Evolutionary conservation across 2,797 vertebrate genomes (phyloP), one percentile per base, ranked within the genome.

Genomic region (Sebastes minor): DNA sequence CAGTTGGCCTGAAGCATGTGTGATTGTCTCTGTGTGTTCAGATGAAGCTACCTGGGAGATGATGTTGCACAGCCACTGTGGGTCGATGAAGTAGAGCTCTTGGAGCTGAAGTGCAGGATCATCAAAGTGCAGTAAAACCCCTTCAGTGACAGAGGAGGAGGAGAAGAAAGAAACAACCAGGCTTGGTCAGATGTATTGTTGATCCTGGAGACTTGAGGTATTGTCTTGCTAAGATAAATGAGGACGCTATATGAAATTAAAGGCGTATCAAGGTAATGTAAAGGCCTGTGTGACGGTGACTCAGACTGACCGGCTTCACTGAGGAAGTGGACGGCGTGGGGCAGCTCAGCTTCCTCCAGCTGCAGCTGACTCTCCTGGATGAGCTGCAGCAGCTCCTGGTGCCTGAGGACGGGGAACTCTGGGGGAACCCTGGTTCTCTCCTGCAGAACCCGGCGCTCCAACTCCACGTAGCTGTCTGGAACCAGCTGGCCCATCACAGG

Each of bases 51-150:
- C 99, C 97, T 99, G 97, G 32, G 97, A 97, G 94, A 99, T 97
- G 91, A 98, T 95, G 94, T 97, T 97, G 91, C 98, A 99, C 2
- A 99, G 94, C 99, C 98, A 99, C 91, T 97, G 97, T 0, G 98
- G 98, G 86, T 98, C 94, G 52, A 99, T 97, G 56, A 99, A 99
- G 94, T 98, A 99, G 27, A 99, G 95, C 32, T 99, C 97, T 71
- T 95, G 95, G 1, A 99, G 95, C 86, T 98, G 97, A 28, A 99
- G 92, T 0, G 97, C 97, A 13, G 98, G 98, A 83, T 99, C 98
- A 74, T 98, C 97, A 90, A 98, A 99, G 92, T 99, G 98, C 88
- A 99, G 95, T 18, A 99, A 92, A 60, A 99, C 96, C 1, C 98
- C 99, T 99, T 82, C 10, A 75, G 59, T 1, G 23, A 46, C 23